Base-by-base conservation (phyloP, 2,113 vertebrate genomes). In the Rhinopithecus roxellana region DNA sequence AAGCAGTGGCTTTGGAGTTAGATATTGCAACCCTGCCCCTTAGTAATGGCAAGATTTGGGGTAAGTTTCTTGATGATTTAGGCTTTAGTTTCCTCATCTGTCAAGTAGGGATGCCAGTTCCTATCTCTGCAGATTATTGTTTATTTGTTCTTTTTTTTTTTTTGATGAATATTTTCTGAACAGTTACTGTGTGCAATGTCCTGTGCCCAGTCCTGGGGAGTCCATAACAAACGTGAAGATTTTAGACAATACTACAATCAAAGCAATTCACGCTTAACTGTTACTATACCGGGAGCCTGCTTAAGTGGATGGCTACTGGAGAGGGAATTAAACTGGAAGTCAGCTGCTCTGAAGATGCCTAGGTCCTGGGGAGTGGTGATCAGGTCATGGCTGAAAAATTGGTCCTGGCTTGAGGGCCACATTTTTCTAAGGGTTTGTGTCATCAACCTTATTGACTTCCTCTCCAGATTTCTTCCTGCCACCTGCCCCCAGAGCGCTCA, bases 381-480 rank as follows among this genome's bases (percentile, higher is more conserved):
- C 61, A 55, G 80, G 20, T 90, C 40, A 25, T 8, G 38, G 48
- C 64, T 59, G 11, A 35, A 84, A 38, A 18, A 81, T 35, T 20
- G 52, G 40, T 70, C 52, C 64, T 88, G 48, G 75, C 30, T n/a
- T 27, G 38, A 83, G 80, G 50, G 55, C 7, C 45, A 67, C 48
- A 67, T 78, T 64, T 64, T 64, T 95, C 94, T 95, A 8, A 81
- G 27, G 59, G 64, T 27, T 90, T 85, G 6, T 83, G 55, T 92
- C 86, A 61, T 67, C 5, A 25, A 75, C 78, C 32, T 88, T 81
- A 16, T 27, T 59, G 40, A 27, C 35, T 82, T 93, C 70, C 64
- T 92, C 45, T 85, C 38, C 45, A 52, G 45, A 84, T 81, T 90
- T 90, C 92, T 77, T 93, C 87, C 94, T 94, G 88, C 97, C 96